Conservation (phyloP, 2,888 invertebrate genomes). For the Selenia dentaria region DNA sequence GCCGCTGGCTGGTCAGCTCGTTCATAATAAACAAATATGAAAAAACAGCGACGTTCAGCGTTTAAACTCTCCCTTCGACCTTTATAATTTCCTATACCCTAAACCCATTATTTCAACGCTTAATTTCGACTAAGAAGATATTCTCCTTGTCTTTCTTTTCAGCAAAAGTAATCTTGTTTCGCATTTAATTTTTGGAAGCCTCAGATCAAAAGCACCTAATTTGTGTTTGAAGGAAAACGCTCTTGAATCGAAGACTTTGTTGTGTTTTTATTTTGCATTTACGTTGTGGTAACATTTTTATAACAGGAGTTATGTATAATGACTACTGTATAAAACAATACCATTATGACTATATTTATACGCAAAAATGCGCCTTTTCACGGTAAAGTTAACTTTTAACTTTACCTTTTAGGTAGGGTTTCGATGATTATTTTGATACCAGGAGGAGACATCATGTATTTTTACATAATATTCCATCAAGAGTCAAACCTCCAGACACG, state of each 20-base stretch:
- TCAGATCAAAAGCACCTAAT: conserved; percentile 27
- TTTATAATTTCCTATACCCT: conserved; percentile 9
- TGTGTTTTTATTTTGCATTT: conserved; percentile 5
- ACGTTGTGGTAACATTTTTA: not conserved
- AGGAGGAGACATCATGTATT: no score
- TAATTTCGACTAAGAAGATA: conserved; percentile 15
- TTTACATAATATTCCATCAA: no score
- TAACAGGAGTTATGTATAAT: not conserved
- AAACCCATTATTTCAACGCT: conserved; percentile 17
- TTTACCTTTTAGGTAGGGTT: no score
- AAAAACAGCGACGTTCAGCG: not conserved
- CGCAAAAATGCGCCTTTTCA: no score
- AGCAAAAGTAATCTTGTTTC: conserved; percentile 20
- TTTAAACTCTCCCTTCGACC: not conserved
- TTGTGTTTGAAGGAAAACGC: conserved; percentile 24
- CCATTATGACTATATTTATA: no score
- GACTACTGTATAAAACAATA: no score
- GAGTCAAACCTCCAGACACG: no score
- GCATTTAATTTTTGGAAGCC: conserved; percentile 9
- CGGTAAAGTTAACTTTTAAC: no score
- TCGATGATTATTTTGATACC: no score
- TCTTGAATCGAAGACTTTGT: conserved; percentile 22
- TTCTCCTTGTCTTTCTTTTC: conserved; percentile 20
- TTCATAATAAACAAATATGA: not conserved
- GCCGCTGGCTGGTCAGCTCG: no score